These are phyloP conservation scores for Corythoichthys haematopterus DNA, from an alignment of 2,113 vertebrate genomes.

Conservation along the genomic window DNA sequence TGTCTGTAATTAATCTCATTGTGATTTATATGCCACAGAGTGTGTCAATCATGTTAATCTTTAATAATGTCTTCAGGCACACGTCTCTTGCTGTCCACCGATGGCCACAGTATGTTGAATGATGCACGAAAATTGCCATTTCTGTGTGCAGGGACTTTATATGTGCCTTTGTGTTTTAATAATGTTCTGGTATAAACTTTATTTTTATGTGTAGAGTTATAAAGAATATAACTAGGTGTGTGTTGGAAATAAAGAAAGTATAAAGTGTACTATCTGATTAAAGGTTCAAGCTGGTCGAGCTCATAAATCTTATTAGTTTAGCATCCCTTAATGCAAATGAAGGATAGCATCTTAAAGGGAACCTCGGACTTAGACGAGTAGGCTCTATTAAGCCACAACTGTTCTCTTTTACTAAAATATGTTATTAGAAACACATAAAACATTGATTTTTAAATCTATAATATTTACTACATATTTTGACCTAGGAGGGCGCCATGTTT, in stretches of 20 bases:
- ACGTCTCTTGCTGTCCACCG: constrained; percentile 39
- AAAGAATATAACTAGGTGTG: not conserved
- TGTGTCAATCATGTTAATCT: constrained; percentile 33
- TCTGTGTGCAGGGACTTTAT: not conserved
- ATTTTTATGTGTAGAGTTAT: not conserved
- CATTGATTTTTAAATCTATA: too few species aligned
- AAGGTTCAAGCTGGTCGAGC: not conserved
- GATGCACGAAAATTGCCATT: constrained; percentile 37
- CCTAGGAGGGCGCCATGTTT: too few species aligned
- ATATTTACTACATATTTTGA: too few species aligned
- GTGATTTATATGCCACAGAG: not conserved
- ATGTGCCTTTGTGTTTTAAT: not conserved
- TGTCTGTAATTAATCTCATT: constrained; percentile 8
- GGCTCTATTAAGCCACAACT: too few species aligned
- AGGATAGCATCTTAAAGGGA: not conserved
- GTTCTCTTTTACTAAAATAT: too few species aligned
- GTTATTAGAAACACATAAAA: too few species aligned
- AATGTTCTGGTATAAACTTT: not conserved
- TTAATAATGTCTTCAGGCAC: constrained; percentile 61
- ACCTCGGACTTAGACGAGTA: too few species aligned
- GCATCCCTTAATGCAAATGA: not conserved
- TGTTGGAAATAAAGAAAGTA: not conserved
- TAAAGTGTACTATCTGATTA: not conserved
- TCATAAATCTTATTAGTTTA: not conserved
- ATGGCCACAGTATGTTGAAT: constrained; percentile 39